Percentiles rank a stretch among this genome's conserved stretches.
phyloP scores from a whole-genome alignment of 2,888 invertebrate genomes.

The Lutraria lutraria region DNA sequence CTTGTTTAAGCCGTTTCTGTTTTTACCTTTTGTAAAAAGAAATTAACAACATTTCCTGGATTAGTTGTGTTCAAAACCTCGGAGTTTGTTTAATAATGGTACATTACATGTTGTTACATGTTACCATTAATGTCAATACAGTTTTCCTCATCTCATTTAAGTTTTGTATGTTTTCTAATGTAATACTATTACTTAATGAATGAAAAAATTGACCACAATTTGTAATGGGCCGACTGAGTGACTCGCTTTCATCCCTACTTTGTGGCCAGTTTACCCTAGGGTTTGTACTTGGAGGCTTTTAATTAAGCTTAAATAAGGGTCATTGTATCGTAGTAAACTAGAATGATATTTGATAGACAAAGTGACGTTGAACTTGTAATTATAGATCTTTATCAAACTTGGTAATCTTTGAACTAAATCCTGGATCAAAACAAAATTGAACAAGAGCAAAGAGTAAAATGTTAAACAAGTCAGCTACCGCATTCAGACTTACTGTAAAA shows the following conservation, averaged over 20 bases:
- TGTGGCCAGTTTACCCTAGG: conserved; percentile 10
- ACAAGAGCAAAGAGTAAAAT: conserved; percentile 10
- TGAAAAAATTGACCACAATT: conserved; percentile 11
- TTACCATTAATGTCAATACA: background rate
- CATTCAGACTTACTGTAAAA: background rate
- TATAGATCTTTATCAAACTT: conserved; percentile 46
- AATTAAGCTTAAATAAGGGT: conserved; percentile 18
- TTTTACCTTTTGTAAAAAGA: background rate
- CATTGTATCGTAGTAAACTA: conserved; percentile 37
- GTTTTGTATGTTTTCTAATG: background rate
- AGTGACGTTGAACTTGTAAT: conserved; percentile 41
- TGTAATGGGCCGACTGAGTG: background rate
- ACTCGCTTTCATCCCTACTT: conserved; percentile 7
- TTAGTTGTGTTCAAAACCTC: no score
- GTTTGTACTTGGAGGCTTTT: background rate
- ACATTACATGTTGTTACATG: background rate
- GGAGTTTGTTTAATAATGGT: no score
- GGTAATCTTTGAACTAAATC: conserved; percentile 39
- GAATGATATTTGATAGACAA: conserved; percentile 38
- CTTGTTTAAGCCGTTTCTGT: background rate
- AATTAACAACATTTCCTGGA: no score
- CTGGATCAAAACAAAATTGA: conserved; percentile 41
- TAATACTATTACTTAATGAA: conserved; percentile 8
- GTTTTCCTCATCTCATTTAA: background rate
- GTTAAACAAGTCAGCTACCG: background rate